A percentile compares a stretch with the other conserved stretches of the same genome.
These are phyloP conservation scores for Chironomus tentans DNA, from an alignment of 2,888 invertebrate species.

Conservation along the genomic window DNA sequence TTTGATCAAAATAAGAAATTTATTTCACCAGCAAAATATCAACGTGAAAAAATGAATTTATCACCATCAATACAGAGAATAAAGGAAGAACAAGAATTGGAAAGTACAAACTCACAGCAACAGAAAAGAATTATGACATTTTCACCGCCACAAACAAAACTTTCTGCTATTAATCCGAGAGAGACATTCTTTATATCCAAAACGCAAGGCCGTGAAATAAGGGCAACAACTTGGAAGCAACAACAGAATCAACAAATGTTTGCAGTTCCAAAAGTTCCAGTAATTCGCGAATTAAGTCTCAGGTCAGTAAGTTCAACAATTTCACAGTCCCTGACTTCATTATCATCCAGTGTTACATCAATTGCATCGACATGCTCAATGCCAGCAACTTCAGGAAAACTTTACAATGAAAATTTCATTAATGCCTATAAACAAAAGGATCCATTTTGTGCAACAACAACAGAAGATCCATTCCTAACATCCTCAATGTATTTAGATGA, in stretches of 20 bases:
- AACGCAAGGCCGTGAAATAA: neutral
- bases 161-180: slow-evolving; percentile 25
- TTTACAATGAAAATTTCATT: slow-evolving; percentile 17
- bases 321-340: neutral
- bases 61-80: slow-evolving; percentile 2
- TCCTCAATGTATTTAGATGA: slow-evolving; percentile 59
- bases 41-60: neutral
- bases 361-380: slow-evolving; percentile 5
- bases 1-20: neutral
- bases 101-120: neutral
- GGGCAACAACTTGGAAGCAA: slow-evolving; percentile 19
- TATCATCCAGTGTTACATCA: slow-evolving; percentile 1
- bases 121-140: slow-evolving; percentile 28
- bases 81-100: neutral
- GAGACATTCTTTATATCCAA: neutral
- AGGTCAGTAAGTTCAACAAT: neutral
- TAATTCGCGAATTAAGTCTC: neutral
- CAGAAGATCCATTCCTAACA: slow-evolving; percentile 58
- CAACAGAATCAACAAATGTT: slow-evolving; percentile 5
- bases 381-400: slow-evolving; percentile 9
- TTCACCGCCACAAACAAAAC: slow-evolving; percentile 38
- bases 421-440: slow-evolving; percentile 35
- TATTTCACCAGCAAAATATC: neutral
- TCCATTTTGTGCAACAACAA: slow-evolving; percentile 47
- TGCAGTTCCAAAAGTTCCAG: slow-evolving; percentile 3